A percentile compares a stretch with the other conserved stretches of the same genome.
These are phyloP conservation scores for Drosophila ficusphila DNA, from an alignment of 1,140 invertebrate genomes.

Conservation along the genomic window DNA sequence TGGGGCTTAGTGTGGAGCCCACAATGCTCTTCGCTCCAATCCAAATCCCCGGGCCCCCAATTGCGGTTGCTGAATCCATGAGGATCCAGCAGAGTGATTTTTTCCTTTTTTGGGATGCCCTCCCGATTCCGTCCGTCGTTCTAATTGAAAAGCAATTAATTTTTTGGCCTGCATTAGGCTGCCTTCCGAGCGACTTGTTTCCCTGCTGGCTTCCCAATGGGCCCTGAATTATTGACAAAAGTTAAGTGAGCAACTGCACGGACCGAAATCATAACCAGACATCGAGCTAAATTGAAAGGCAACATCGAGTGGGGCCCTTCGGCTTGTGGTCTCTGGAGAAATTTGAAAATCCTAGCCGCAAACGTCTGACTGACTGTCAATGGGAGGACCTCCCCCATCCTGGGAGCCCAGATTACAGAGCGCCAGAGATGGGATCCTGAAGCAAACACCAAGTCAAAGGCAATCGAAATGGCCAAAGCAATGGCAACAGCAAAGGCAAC, in stretches of 20 bases:
- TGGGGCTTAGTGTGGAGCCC: conserved; percentile 1
- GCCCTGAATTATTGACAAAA: conserved; percentile 55
- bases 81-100: conserved; percentile 1
- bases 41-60: conserved; percentile 29
- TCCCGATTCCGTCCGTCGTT: conserved; percentile 22
- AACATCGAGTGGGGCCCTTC: conserved; percentile 28
- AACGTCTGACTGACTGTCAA: conserved; percentile 54
- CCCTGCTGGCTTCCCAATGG: conserved; percentile 5
- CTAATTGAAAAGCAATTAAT: conserved; percentile 81
- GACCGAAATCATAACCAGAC: conserved; percentile 41
- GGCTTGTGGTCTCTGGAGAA: conserved; percentile 60
- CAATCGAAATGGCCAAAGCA: no score
- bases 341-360: conserved; percentile 61
- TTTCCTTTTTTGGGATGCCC: conserved; percentile 5
- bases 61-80: conserved; percentile 16
- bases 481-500: conserved; percentile 14
- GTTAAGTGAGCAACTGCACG: conserved; percentile 41
- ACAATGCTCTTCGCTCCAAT: conserved; percentile 15
- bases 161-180: conserved; percentile 53
- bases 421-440: conserved; percentile 20
- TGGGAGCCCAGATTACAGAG: conserved; percentile 53
- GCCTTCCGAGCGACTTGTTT: neutral
- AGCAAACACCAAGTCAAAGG: conserved; percentile 44
- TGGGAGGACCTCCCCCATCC: conserved; percentile 8
- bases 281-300: conserved; percentile 58